These are phyloP conservation scores for Agonopterix arenella DNA, from an alignment of 2,888 invertebrate species.

Conservation along the genomic window DNA sequence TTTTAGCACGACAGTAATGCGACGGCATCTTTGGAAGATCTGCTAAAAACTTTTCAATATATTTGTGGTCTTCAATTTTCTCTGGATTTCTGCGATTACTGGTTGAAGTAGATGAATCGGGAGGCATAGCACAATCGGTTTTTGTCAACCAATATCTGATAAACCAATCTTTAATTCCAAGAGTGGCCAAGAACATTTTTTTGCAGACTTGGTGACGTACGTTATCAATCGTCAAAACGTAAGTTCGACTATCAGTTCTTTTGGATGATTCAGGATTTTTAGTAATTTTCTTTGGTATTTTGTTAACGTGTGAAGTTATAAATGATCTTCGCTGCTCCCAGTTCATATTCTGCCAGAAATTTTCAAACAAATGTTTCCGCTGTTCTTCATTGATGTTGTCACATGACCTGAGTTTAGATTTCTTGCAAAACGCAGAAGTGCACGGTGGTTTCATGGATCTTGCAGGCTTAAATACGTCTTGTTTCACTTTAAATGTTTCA, in stretches of 20 bases:
- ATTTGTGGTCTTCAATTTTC: constrained; percentile 16
- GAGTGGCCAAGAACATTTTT: constrained; percentile 16
- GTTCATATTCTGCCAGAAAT: constrained; percentile 16
- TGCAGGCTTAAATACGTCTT: constrained; percentile 19
- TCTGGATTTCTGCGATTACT: constrained; percentile 11
- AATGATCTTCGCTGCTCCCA: constrained; percentile 19
- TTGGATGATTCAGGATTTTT: too few relatives aligned
- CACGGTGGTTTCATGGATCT: constrained; percentile 15
- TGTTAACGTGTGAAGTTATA: constrained; percentile 15
- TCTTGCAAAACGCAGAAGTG: constrained; percentile 16
- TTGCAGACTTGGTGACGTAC: constrained; percentile 19
- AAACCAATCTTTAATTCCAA: constrained; percentile 17
- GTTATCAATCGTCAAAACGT: constrained; percentile 17
- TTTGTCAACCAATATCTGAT: constrained; percentile 16
- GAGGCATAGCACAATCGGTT: constrained; percentile 17
- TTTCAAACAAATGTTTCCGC: constrained; percentile 12
- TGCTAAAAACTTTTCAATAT: constrained; percentile 15
- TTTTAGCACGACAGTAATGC: constrained; percentile 11
- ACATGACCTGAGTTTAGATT: constrained; percentile 19
- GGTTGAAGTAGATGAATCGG: constrained; percentile 10
- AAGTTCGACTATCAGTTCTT: constrained; percentile 17
- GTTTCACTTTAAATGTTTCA: constrained; percentile 15
- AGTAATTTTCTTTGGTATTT: constrained; percentile 12
- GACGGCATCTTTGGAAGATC: constrained; percentile 21
- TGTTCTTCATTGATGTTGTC: constrained; percentile 16